phyloP scores from a whole-genome alignment of 2,888 invertebrate species.

The Eupithecia pulchellata region DNA sequence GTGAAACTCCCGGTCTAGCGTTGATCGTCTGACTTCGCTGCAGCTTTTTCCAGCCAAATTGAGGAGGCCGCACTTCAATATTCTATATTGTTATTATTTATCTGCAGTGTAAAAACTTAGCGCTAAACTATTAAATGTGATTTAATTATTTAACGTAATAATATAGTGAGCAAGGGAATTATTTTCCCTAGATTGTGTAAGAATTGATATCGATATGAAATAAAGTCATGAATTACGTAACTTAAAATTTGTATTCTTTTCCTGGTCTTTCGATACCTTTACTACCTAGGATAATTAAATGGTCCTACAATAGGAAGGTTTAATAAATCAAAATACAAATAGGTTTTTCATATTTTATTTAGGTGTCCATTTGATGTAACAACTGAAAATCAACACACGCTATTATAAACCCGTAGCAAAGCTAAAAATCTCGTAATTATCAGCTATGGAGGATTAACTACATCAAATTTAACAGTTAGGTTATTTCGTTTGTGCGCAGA shows the following conservation, averaged over 20 bases:
- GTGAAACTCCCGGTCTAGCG: slow-evolving; percentile 15
- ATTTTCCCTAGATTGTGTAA: slow-evolving; percentile 77
- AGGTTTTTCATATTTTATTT: slow-evolving; percentile 74
- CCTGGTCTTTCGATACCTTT: not conserved
- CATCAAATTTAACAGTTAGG: slow-evolving; percentile 53
- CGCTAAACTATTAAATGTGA: slow-evolving; percentile 76
- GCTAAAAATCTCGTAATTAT: slow-evolving; percentile 71
- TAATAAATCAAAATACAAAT: slow-evolving; percentile 45
- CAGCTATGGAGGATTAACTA: slow-evolving; percentile 62
- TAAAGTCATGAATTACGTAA: slow-evolving; percentile 76
- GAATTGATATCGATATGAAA: slow-evolving; percentile 75
- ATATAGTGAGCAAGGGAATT: slow-evolving; percentile 66
- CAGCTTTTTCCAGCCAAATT: slow-evolving; percentile 6
- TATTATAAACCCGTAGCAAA: slow-evolving; percentile 81
- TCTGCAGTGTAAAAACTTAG: slow-evolving; percentile 51
- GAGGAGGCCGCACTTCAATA: not conserved
- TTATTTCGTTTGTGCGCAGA: slow-evolving; percentile 60
- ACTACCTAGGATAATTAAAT: not conserved
- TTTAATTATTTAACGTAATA: slow-evolving; percentile 68
- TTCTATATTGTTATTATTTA: slow-evolving; percentile 20
- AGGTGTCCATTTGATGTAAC: slow-evolving; percentile 78
- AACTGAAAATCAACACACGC: slow-evolving; percentile 77
- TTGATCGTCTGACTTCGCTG: not conserved
- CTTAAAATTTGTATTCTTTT: slow-evolving; percentile 62
- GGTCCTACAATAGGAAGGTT: not conserved